phyloP scores from a whole-genome alignment of 2,888 invertebrate species.

The Smittia aterrima region DNA sequence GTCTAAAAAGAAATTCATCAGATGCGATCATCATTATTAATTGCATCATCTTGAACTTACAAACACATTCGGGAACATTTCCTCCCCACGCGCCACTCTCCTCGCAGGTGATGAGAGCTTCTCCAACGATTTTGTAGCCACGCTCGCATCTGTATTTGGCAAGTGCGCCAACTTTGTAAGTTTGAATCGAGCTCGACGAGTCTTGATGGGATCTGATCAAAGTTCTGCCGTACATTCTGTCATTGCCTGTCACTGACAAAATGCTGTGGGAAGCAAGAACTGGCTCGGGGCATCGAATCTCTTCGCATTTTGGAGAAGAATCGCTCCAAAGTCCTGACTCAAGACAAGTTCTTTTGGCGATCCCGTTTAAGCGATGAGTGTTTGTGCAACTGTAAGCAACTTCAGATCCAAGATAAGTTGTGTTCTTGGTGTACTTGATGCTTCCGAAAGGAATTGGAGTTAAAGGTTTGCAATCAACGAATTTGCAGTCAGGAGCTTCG shows the following conservation, averaged over 20 bases:
- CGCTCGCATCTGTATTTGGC: slow-evolving; percentile 87
- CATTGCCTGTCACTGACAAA: slow-evolving; percentile 85
- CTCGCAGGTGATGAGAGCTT: slow-evolving; percentile 80
- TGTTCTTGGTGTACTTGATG: slow-evolving; percentile 71
- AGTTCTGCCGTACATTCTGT: slow-evolving; percentile 83
- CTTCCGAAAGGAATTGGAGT: slow-evolving; percentile 75
- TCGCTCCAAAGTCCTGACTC: slow-evolving; percentile 82
- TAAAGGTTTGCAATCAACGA: slow-evolving; percentile 85
- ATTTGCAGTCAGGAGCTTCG: slow-evolving; percentile 77
- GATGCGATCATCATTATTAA: background rate
- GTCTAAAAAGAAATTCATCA: slow-evolving; percentile 56
- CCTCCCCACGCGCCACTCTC: slow-evolving; percentile 85
- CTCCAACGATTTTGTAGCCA: slow-evolving; percentile 84
- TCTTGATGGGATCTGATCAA: slow-evolving; percentile 70
- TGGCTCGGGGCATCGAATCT: slow-evolving; percentile 85
- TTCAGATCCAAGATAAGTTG: slow-evolving; percentile 77
- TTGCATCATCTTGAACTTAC: slow-evolving; percentile 58
- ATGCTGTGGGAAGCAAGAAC: slow-evolving; percentile 79
- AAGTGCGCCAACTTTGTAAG: slow-evolving; percentile 80
- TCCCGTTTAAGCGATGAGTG: slow-evolving; percentile 76
- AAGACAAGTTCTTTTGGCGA: slow-evolving; percentile 67
- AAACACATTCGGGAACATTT: slow-evolving; percentile 76
- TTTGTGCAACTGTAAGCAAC: slow-evolving; percentile 76
- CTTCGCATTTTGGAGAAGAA: slow-evolving; percentile 82
- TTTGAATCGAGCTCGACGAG: slow-evolving; percentile 66